phyloP scores from a whole-genome alignment of 2,888 invertebrate species.

The Cataglyphis rosenhaueri region DNA sequence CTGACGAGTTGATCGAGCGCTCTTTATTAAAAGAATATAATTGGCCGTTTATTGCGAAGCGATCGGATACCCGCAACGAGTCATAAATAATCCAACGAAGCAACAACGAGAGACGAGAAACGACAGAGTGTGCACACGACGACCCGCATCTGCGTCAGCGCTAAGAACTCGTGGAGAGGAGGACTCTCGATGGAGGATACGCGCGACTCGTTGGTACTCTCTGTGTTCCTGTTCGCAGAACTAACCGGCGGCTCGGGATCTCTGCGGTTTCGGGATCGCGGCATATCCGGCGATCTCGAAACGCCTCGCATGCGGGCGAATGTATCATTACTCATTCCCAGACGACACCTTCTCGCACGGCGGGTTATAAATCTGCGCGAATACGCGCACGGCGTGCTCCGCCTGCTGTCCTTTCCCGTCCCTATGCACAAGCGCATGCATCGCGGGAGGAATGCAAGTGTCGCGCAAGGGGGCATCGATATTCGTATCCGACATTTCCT shows the following conservation, averaged over 20 bases:
- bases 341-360: constrained; percentile 73
- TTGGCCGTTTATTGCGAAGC: constrained; percentile 8
- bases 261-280: constrained; percentile 72
- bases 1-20: background rate
- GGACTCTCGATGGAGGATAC: constrained; percentile 67
- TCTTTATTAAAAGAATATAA: constrained; percentile 19
- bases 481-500: constrained; percentile 46
- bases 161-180: constrained; percentile 39
- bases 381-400: constrained; percentile 60
- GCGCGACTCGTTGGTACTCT: constrained; percentile 13
- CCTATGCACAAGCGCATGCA: constrained; percentile 32
- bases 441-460: constrained; percentile 49
- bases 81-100: constrained; percentile 40
- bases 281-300: constrained; percentile 76
- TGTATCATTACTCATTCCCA: constrained; percentile 79
- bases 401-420: constrained; percentile 46
- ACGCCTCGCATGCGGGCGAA: constrained; percentile 76
- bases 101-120: constrained; percentile 19
- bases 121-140: constrained; percentile 49
- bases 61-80: constrained; percentile 28
- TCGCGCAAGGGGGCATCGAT: constrained; percentile 47
- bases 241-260: constrained; percentile 23
- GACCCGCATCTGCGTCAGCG: constrained; percentile 52
- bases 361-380: constrained; percentile 78
- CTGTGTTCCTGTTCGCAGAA: constrained; percentile 69